Base-by-base conservation (phyloP, 1,140 invertebrate genomes). In the Acromyrmex echinatior region DNA sequence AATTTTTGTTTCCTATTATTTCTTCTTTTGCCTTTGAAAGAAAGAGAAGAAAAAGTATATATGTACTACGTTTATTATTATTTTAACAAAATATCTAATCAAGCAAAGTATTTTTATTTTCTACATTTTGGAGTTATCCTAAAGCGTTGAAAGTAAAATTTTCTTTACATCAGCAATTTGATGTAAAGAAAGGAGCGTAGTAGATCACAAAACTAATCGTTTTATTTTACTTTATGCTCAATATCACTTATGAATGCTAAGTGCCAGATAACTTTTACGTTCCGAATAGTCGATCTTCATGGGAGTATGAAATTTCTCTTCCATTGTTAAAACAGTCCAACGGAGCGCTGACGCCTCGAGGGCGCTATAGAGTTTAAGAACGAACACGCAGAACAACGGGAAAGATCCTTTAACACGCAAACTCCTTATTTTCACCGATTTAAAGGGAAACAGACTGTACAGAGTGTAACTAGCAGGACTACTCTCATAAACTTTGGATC, bases 351-450 rank as follows among this genome's bases (percentile, higher is more conserved):
- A 76, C 84, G 76, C 87, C 84, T 89, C 70, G 88, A 90, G 84
- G 68, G 88, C 9, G 39, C 77, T 89, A 87, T 78, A 71, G 71
- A 68, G 65, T 88, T 88, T 74, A 92, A 88, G 88, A 88, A 87
- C 81, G 82, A 86, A 88, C 87, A 81, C 78, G 86, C 86, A 70
- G 87, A 90, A 87, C 90, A 77, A 73, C 71, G 65, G n/a, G 87
- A 88, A 91, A 90, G 84, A 85, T 70, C 87, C 90, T 88, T 92
- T 90, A 92, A 87, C 92, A 90, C 90, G 88, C 88, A 78, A 90
- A 73, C 81, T 56, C 53, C 79, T 89, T 90, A 88, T 87, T 87
- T 88, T 85, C 31, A 56, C 39, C 82, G 81, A 88, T 90, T 92
- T 88, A 90, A 91, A 92, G 89, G 82, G 84, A 92, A 89, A 63